A percentile compares a stretch with the other conserved stretches of the same genome.
Conservation (phyloP, 2,797 vertebrate genomes). For the Denticeps clupeoides region DNA sequence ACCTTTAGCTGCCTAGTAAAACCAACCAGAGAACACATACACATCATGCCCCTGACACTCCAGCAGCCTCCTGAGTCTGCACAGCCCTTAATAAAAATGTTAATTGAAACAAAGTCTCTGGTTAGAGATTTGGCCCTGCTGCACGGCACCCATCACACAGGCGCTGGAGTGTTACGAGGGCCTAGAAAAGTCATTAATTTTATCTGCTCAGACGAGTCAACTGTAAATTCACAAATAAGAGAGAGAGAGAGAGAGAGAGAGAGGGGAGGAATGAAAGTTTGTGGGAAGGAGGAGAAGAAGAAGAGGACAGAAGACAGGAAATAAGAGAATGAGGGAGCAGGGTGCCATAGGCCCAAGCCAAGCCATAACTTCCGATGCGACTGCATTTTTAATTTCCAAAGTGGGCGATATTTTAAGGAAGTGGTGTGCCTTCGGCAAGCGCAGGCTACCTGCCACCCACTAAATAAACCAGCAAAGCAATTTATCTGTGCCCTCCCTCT, state of each 20-base stretch:
- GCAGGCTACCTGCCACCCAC: not conserved
- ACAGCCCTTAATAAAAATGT: constrained; percentile 49
- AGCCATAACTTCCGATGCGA: constrained; percentile 1
- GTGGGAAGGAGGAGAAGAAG: not conserved
- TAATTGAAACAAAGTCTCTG: constrained; percentile 56
- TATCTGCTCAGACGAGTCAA: constrained; percentile 48
- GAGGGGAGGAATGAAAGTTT: not conserved
- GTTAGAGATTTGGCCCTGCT: constrained; percentile 30
- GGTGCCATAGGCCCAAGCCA: not conserved
- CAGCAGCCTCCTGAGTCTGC: constrained; percentile 11
- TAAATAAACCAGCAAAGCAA: not conserved
- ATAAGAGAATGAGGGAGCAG: not conserved
- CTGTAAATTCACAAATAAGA: constrained; percentile 52
- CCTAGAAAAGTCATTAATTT: constrained; percentile 53
- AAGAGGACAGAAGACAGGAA: not conserved
- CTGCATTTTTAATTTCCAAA: constrained; percentile 4
- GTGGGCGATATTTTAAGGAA: constrained; percentile 4
- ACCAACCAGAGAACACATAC: not conserved
- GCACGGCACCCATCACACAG: constrained; percentile 12
- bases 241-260: not conserved
- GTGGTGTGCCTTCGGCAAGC: constrained; percentile 2
- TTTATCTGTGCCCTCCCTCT: not conserved
- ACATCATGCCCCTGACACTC: not conserved
- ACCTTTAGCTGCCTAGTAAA: too few relatives aligned
- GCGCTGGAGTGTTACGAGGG: constrained; percentile 35